Base-by-base conservation (phyloP, 2,113 vertebrate species). In the Oreochromis aureus region DNA sequence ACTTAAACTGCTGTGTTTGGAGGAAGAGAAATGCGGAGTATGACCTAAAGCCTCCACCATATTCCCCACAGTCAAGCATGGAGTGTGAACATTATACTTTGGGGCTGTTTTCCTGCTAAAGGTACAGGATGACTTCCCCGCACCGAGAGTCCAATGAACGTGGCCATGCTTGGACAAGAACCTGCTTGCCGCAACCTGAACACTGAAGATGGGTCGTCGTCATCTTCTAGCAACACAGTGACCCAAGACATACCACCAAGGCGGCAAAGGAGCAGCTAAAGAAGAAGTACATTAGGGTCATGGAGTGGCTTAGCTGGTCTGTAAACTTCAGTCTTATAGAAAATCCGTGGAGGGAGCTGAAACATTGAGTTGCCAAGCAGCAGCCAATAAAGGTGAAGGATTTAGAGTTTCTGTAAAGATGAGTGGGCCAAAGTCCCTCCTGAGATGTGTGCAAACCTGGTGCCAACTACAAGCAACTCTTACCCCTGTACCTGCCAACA, bases 31-130 rank as follows among this genome's bases (percentile, higher is more conserved):
- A 66, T 0, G 0, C 18, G 1, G 61, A 66, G 61, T 66, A 3
- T 66, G 61, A n/a, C 61, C 32, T 66, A 66, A 66, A 66, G 32
- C 32, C 18, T 63, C 30, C 61, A 66, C 61, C 18, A 66, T 66
- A 2, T 36, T n/a, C 4, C 61, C 32, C 61, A 66, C 10, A n/a
- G 18, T 66, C 61, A 66, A 66, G 61, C 61, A n/a, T n/a, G 61
- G 32, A 36, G 61, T 66, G 6, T 66, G 7, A 66, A 66, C 61
- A 66, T 7, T 63, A 63, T 36, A 63, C 16, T 63, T 7, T 63
- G 59, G 59, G 30, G 32, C 59, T 36, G 32, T 63, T 66, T 66
- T 66, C 4, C 18, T 66, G 32, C 32, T 3, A 39, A 66, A 18
- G 61, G 18, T n/a, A 66, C 61, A n/a, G 18, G 18, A 66, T 66